Percentiles rank a stretch among this genome's conserved stretches.
These are phyloP conservation scores for Cephonodes hylas DNA, from an alignment of 2,888 invertebrate species.

Conservation along the genomic window DNA sequence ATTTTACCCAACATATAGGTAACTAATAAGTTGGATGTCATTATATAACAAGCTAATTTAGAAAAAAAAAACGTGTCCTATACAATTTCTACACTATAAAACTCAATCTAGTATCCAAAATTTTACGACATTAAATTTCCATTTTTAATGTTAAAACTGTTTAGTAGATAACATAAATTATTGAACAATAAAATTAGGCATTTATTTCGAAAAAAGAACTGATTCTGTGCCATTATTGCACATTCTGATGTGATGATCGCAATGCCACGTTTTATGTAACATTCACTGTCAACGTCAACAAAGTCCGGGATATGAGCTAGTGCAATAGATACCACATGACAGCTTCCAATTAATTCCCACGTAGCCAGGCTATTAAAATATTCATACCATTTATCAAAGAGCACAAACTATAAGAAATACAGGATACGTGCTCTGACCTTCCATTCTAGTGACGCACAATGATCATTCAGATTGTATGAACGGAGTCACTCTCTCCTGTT, in stretches of 20 bases:
- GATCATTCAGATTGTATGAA: constrained; percentile 65
- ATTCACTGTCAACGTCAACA: background rate
- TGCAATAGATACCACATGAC: constrained; percentile 5
- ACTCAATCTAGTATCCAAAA: background rate
- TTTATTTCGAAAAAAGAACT: background rate
- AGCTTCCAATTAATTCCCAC: constrained; percentile 5
- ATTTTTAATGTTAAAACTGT: background rate
- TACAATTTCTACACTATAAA: too few species aligned
- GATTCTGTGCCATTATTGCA: background rate
- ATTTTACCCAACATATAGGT: too few species aligned
- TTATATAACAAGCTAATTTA: too few species aligned
- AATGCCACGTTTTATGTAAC: background rate
- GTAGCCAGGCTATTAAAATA: constrained; percentile 7
- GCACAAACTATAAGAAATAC: constrained; percentile 44
- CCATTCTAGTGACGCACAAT: constrained; percentile 51
- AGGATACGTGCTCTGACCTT: constrained; percentile 58
- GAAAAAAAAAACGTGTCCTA: background rate
- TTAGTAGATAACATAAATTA: background rate
- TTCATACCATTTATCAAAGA: constrained; percentile 37
- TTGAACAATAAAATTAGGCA: background rate
- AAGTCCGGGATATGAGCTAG: background rate
- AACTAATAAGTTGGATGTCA: too few species aligned
- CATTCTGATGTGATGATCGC: background rate
- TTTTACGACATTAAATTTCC: background rate
- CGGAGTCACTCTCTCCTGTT: constrained; percentile 52